These are phyloP conservation scores for Standfussiana lucernea DNA, from an alignment of 2,888 invertebrate species.

Conservation along the genomic window DNA sequence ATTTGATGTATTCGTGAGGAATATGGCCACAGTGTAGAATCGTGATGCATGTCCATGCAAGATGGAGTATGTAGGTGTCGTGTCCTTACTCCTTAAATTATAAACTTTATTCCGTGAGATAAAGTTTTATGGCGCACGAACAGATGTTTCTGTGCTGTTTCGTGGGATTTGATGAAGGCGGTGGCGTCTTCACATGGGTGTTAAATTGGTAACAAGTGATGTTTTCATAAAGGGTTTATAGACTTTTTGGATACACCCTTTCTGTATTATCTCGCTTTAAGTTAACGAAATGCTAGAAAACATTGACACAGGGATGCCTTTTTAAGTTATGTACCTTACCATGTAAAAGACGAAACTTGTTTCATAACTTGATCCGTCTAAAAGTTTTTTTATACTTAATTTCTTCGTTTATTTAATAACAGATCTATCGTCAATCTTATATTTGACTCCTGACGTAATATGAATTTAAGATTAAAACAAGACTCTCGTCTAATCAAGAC, in stretches of 20 bases:
- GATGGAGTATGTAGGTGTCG: constrained; percentile 47
- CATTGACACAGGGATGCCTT: background rate
- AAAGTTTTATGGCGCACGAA: constrained; percentile 42
- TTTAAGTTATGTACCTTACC: background rate
- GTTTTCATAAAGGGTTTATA: constrained; percentile 15
- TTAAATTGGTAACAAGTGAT: background rate
- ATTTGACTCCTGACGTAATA: background rate
- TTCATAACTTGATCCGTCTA: background rate
- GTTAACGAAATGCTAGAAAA: background rate
- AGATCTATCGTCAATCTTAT: background rate
- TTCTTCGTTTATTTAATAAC: background rate
- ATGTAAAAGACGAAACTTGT: background rate
- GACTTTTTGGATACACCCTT: background rate
- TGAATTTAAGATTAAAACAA: background rate
- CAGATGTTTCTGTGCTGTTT: constrained; percentile 13
- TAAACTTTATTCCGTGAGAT: constrained; percentile 52
- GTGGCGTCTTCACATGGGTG: background rate
- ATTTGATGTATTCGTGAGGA: constrained; percentile 54
- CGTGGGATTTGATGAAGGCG: constrained; percentile 11
- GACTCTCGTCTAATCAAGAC: constrained; percentile 1
- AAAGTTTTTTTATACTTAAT: background rate
- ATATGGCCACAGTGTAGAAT: constrained; percentile 40
- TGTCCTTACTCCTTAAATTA: constrained; percentile 58
- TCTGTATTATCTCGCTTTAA: background rate
- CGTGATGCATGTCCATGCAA: constrained; percentile 57